Evolutionary conservation across 1,140 invertebrate genomes (phyloP).

Genomic region (Macrobrachium nipponense): DNA sequence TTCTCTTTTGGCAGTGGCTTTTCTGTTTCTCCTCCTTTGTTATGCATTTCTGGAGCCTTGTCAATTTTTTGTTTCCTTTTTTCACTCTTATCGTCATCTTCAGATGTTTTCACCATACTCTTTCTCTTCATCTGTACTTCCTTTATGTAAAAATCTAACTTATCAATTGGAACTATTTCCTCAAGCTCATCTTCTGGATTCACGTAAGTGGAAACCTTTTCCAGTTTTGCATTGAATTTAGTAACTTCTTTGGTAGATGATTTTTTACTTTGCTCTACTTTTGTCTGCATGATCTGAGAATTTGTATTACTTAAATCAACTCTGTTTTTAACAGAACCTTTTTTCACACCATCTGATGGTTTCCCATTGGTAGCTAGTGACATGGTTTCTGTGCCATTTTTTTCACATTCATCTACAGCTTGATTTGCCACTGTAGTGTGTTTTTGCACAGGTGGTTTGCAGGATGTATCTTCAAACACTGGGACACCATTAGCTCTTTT

Average conservation of each 20-base stretch:
- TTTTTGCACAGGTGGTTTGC: too few relatives aligned
- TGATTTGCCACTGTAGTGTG: too few relatives aligned
- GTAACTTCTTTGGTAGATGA: conserved; percentile 1
- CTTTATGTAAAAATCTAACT: conserved; percentile 38
- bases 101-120: neutral
- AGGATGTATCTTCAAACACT: too few relatives aligned
- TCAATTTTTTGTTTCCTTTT: neutral
- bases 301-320: neutral
- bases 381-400: too few relatives aligned
- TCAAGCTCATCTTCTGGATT: conserved; percentile 37
- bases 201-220: neutral
- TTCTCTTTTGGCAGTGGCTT: neutral
- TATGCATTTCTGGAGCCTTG: neutral
- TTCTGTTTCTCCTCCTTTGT: neutral
- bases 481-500: too few relatives aligned
- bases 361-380: too few relatives aligned
- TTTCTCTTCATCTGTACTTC: conserved; percentile 42
- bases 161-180: conserved; percentile 43
- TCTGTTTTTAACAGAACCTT: neutral
- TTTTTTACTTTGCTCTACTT: neutral
- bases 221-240: neutral
- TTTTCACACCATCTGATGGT: too few relatives aligned
- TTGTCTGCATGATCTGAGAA: neutral
- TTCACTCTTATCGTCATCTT: neutral
- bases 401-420: too few relatives aligned